Percentiles rank a stretch among this genome's conserved stretches.
Evolutionary conservation across 2,113 vertebrate genomes (phyloP).

Genomic region (Pungitius pungitius): DNA sequence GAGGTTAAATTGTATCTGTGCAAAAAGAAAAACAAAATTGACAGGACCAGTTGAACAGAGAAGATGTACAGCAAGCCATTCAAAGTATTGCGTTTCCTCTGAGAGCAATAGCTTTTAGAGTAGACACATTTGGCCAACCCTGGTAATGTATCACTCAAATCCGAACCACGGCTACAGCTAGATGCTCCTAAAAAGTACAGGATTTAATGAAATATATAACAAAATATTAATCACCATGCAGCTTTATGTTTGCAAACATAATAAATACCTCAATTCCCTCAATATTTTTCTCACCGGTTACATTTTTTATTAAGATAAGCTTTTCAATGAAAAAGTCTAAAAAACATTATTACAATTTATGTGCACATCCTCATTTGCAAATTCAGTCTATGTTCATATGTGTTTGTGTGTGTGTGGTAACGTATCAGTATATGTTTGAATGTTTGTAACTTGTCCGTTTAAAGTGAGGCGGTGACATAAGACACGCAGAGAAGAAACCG

Average conservation of each 20-base stretch:
- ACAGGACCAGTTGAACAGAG: neutral
- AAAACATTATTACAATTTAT: constrained; percentile 64
- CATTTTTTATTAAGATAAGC: constrained; percentile 69
- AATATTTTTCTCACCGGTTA: constrained; percentile 47
- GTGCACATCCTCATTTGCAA: constrained; percentile 49
- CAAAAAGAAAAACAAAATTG: neutral
- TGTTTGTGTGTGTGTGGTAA: too few species aligned
- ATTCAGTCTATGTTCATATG: constrained; percentile 36
- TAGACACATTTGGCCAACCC: neutral
- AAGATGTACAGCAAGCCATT: neutral
- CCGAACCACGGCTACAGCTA: neutral
- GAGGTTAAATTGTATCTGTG: neutral
- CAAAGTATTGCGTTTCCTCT: neutral
- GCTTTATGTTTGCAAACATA: constrained; percentile 48
- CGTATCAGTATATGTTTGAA: constrained; percentile 23
- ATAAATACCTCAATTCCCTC: constrained; percentile 64
- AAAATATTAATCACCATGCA: constrained; percentile 41
- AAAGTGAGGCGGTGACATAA: constrained; percentile 3
- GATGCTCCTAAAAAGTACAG: neutral
- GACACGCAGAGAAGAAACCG: neutral
- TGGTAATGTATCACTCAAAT: constrained; percentile 5
- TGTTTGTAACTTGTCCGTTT: constrained; percentile 18
- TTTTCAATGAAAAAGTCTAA: constrained; percentile 71
- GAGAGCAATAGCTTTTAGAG: neutral
- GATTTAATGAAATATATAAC: constrained; percentile 31